phyloP scores from a whole-genome alignment of 2,888 invertebrate genomes.

The Galerucella calmariensis region DNA sequence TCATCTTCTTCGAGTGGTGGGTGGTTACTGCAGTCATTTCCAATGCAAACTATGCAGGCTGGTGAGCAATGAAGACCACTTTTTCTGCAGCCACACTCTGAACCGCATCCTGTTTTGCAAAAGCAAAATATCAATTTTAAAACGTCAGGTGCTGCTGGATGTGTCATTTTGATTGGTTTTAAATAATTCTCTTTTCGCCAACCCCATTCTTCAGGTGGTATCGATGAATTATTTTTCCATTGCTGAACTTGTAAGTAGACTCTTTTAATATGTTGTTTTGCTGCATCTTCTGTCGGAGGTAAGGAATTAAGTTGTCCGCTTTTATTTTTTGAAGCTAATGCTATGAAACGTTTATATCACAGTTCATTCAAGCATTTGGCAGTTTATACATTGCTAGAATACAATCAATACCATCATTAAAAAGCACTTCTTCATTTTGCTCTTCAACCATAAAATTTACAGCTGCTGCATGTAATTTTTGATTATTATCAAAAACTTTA shows the following conservation, averaged over 20 bases:
- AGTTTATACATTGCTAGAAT: background rate
- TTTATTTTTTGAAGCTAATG: too few relatives aligned
- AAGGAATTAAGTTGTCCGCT: too few relatives aligned
- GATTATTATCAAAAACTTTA: constrained; percentile 1
- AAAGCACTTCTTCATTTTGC: constrained; percentile 15
- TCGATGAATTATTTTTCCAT: too few relatives aligned
- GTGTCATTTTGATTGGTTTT: constrained; percentile 21
- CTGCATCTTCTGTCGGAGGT: too few relatives aligned
- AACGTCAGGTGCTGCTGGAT: constrained; percentile 16
- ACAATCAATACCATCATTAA: constrained; percentile 9
- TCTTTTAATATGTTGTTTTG: too few relatives aligned
- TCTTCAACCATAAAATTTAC: constrained; percentile 18
- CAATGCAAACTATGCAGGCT: background rate
- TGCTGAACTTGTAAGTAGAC: too few relatives aligned
- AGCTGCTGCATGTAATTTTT: constrained; percentile 23
- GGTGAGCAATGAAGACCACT: constrained; percentile 23
- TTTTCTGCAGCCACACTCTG: constrained; percentile 18
- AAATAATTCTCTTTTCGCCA: constrained; percentile 13
- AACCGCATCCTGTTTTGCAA: constrained; percentile 12
- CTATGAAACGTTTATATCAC: too few relatives aligned
- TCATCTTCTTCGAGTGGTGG: background rate
- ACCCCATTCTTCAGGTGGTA: too few relatives aligned
- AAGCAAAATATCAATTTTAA: constrained; percentile 11
- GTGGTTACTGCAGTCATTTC: background rate
- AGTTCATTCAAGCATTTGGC: too few relatives aligned